These are phyloP conservation scores for Strix uralensis DNA, from an alignment of 2,113 vertebrate genomes.

Conservation along the genomic window DNA sequence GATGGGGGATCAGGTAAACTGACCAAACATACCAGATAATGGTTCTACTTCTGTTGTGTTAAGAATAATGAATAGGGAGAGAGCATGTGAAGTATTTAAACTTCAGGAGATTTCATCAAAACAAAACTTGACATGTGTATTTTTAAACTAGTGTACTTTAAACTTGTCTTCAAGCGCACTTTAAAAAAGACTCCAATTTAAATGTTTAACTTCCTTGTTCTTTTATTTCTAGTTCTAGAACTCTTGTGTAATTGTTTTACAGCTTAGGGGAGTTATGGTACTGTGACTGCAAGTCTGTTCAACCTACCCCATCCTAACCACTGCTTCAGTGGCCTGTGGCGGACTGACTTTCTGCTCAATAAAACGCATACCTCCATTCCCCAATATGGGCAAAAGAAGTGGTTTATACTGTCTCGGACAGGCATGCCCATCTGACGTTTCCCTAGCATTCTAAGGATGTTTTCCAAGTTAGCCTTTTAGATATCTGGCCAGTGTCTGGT, in stretches of 20 bases:
- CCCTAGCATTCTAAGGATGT: background rate
- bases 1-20: background rate
- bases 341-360: background rate
- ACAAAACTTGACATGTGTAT: accelerated
- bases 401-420: background rate
- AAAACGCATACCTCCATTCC: background rate
- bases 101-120: background rate
- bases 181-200: background rate
- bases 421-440: background rate
- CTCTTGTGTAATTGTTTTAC: background rate
- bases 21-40: background rate
- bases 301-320: background rate
- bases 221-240: background rate
- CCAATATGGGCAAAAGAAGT: background rate
- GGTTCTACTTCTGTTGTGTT: background rate
- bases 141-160: background rate
- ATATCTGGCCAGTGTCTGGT: background rate
- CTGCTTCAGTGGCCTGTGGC: background rate
- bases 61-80: background rate
- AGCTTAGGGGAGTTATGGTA: background rate
- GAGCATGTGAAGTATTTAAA: background rate
- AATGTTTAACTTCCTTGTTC: background rate
- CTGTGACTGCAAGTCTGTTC: background rate
- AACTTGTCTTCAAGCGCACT: background rate
- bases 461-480: background rate